A percentile compares a stretch with the other conserved stretches of the same genome.
Evolutionary conservation across 2,888 invertebrate genomes (phyloP).

Genomic region (Dolichomitus sp.): DNA sequence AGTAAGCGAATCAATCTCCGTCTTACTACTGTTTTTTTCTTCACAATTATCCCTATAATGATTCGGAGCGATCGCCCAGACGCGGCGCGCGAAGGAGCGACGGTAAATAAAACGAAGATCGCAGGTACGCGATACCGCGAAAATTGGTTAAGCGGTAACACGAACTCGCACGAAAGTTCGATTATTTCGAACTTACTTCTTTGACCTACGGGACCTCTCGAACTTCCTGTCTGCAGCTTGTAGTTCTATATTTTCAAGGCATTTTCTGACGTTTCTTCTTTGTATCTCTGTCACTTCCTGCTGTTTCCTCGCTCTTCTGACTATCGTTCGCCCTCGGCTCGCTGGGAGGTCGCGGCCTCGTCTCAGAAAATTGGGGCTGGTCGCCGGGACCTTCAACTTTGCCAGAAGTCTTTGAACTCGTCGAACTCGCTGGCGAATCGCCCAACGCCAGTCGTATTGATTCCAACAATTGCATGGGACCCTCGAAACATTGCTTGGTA

Average conservation of each 20-base stretch:
- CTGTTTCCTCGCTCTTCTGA: slow-evolving; percentile 72
- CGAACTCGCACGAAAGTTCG: neutral
- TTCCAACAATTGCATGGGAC: slow-evolving; percentile 88
- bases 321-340: slow-evolving; percentile 40
- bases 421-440: slow-evolving; percentile 77
- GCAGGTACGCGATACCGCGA: neutral
- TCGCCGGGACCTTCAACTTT: slow-evolving; percentile 72
- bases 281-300: slow-evolving; percentile 69
- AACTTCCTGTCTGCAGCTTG: slow-evolving; percentile 8
- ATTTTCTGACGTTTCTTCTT: slow-evolving; percentile 84
- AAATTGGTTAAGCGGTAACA: neutral
- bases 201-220: slow-evolving; percentile 9
- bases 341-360: slow-evolving; percentile 21
- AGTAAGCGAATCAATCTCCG: slow-evolving; percentile 43
- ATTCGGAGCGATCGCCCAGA: slow-evolving; percentile 29
- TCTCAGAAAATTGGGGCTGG: slow-evolving; percentile 65
- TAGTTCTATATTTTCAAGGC: slow-evolving; percentile 73
- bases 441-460: slow-evolving; percentile 89
- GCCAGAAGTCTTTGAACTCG: slow-evolving; percentile 7
- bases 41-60: slow-evolving; percentile 41
- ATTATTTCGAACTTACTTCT: slow-evolving; percentile 1
- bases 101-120: slow-evolving; percentile 22
- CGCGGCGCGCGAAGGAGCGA: neutral
- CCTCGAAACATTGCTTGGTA: slow-evolving; percentile 89
- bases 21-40: slow-evolving; percentile 32